Evolutionary conservation across 2,888 invertebrate genomes (phyloP).

Genomic region (Agrotis puta): DNA sequence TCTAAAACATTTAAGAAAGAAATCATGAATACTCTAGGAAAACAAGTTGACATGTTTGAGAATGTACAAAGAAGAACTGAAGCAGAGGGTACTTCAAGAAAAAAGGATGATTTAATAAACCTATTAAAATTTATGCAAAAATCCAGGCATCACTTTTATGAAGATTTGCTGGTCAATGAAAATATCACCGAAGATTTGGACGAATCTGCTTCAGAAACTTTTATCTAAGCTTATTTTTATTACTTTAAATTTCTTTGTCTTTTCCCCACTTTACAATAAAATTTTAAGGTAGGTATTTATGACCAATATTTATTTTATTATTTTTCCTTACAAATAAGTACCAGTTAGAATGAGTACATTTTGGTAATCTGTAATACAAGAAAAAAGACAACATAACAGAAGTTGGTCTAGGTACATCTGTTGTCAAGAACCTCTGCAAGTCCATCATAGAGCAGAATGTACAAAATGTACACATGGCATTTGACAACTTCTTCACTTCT

Average conservation of each 20-base stretch:
- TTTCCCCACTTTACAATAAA: background rate
- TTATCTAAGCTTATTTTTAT: background rate
- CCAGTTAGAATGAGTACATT: background rate
- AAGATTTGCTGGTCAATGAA: constrained; percentile 14
- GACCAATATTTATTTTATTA: background rate
- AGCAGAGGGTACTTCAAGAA: background rate
- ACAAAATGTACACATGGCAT: no score
- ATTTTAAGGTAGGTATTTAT: constrained; percentile 1
- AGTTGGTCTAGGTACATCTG: no score
- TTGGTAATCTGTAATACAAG: background rate
- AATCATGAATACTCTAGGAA: constrained; percentile 8
- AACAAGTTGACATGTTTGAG: constrained; percentile 9
- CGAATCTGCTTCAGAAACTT: constrained; percentile 6
- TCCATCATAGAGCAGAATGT: no score
- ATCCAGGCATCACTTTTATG: constrained; percentile 15
- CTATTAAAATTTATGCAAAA: constrained; percentile 15
- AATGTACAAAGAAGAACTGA: constrained; percentile 5
- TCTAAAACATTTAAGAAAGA: constrained; percentile 5
- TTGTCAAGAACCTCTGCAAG: no score
- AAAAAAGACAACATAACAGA: no score
- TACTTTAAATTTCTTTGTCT: background rate
- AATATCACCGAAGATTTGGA: constrained; percentile 17
- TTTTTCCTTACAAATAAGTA: background rate
- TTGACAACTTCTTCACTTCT: no score
- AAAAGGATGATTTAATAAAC: background rate